Evolutionary conservation across 2,888 invertebrate species (phyloP).

Genomic region (Caenorhabditis afra): DNA sequence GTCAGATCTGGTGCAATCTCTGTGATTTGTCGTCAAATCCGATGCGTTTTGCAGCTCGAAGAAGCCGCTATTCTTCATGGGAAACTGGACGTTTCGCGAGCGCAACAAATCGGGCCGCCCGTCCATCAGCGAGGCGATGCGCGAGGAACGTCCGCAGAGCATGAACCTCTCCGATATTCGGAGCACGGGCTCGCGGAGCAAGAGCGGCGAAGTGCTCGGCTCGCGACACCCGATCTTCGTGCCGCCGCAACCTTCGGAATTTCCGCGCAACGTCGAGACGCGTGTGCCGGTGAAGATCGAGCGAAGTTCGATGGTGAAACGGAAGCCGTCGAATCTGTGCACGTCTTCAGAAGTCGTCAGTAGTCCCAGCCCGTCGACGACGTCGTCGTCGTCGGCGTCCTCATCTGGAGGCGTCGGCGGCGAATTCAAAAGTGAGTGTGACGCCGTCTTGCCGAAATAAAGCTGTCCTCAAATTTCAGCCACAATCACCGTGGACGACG

Average conservation of each 20-base stretch:
- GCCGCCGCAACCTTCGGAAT: not conserved
- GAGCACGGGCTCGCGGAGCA: slow-evolving; percentile 4
- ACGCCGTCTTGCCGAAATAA: not conserved
- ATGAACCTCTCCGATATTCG: slow-evolving; percentile 63
- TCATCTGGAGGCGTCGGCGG: not conserved
- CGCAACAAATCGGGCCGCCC: slow-evolving; percentile 52
- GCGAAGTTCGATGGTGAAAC: slow-evolving; percentile 41
- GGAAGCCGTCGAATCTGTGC: slow-evolving; percentile 31
- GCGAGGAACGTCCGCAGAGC: slow-evolving; percentile 63
- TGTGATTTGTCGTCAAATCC: not conserved
- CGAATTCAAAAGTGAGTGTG: slow-evolving; percentile 46
- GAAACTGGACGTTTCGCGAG: slow-evolving; percentile 70
- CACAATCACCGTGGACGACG: slow-evolving; percentile 60
- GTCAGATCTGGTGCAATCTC: not conserved
- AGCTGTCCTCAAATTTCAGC: too few species aligned
- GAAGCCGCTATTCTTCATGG: slow-evolving; percentile 67
- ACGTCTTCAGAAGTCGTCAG: slow-evolving; percentile 8
- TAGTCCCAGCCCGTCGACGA: slow-evolving; percentile 3
- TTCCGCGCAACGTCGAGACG: slow-evolving; percentile 45
- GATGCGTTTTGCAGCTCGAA: slow-evolving; percentile 52
- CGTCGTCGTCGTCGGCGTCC: slow-evolving; percentile 22
- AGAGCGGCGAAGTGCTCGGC: slow-evolving; percentile 25
- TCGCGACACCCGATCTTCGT: slow-evolving; percentile 4
- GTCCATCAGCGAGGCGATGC: slow-evolving; percentile 32
- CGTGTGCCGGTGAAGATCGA: slow-evolving; percentile 57